Base-by-base conservation (phyloP, 2,797 vertebrate species). In the Silurus lanzhouensis region DNA sequence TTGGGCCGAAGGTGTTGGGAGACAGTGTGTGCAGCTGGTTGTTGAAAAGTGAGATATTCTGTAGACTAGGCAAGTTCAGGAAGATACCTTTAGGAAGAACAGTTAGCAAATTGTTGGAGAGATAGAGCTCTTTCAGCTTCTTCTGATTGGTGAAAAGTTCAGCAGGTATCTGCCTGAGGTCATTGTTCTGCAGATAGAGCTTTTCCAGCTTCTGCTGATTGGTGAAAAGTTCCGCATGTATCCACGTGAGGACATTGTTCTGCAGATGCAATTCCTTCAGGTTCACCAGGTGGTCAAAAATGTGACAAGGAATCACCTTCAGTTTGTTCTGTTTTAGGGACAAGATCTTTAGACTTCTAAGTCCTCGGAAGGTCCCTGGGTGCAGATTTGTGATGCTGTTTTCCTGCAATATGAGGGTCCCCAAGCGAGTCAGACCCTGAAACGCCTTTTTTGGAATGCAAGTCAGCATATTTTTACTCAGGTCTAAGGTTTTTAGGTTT, bases 121-220 rank as follows among this genome's bases (percentile, higher is more conserved):
- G 92, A 85, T 94, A 97, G 87, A 99, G 93, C 89, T 94, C 96
- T 89, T 95, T 91, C 61, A 99, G 94, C 68, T 95, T 95, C 14
- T 81, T 83, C 9, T 95, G 96, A 78, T 96, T 94, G 38, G 94
- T 90, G 46, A 99, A 98, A 86, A 96, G 87, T 81, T 96, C 93
- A 0, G 89, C 87, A 13, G 96, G 91, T 67, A 99, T 94, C 3
- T 55, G 87, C 12, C 92, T 91, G 55, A 99, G 94, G 83, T 91
- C 90, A 88, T 99, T 99, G 91, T 96, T 95, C 60, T 98, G 95
- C 48, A 99, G 92, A 85, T 94, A 97, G 87, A 99, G 93, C 89
- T 94, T 96, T 89, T 95, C 91, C 61, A 99, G 94, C 31, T 95
- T 95, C 14, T 81, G 83, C 9, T 95, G 96, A 78, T 96, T 94